Conservation (phyloP, 2,888 invertebrate species). For the Ceratothoa steindachneri region DNA sequence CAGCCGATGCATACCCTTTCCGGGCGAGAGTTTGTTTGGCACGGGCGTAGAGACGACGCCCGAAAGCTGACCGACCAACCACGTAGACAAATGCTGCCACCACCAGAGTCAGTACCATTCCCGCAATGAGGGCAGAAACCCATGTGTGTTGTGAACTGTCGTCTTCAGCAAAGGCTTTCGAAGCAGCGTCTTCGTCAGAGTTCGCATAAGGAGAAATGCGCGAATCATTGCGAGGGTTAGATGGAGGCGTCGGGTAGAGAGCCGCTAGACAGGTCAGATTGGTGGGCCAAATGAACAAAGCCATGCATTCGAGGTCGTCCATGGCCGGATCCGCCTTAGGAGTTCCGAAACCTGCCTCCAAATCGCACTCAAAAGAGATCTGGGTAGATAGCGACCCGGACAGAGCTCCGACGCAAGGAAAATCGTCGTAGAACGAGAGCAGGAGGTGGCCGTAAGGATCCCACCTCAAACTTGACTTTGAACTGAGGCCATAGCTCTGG, state of each 20-base stretch:
- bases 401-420: constrained; percentile 16
- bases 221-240: not conserved
- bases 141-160: not conserved
- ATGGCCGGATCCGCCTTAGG: constrained; percentile 38
- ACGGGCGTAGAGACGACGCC: not conserved
- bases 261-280: constrained; percentile 40
- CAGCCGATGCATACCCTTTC: not conserved
- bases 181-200: not conserved
- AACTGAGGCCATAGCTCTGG: constrained; percentile 28
- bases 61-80: not conserved
- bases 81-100: not conserved
- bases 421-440: constrained; percentile 27
- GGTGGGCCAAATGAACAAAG: constrained; percentile 36
- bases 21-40: not conserved
- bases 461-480: constrained; percentile 28
- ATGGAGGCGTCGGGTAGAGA: constrained; percentile 16
- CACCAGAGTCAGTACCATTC: not conserved
- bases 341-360: constrained; percentile 31
- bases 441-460: constrained; percentile 16
- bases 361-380: constrained; percentile 37
- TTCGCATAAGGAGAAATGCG: not conserved
- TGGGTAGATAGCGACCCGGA: constrained; percentile 24
- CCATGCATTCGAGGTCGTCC: constrained; percentile 21
- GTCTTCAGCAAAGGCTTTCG: not conserved
- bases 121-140: not conserved